Evolutionary conservation across 2,797 vertebrate species (phyloP).

Genomic region (Gallirallus australis): DNA sequence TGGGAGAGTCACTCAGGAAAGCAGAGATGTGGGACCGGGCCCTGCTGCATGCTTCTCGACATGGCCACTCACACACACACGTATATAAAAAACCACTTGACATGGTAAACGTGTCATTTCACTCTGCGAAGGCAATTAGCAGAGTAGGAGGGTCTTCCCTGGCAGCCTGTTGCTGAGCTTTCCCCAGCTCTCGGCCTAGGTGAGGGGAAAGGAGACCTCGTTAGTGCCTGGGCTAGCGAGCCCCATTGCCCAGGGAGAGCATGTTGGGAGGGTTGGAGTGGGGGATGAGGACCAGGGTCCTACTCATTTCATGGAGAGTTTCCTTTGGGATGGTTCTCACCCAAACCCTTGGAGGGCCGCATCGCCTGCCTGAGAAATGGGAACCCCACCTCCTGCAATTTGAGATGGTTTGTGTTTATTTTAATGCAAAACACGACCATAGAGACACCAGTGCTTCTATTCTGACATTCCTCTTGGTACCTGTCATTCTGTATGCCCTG

Average conservation of each 20-base stretch:
- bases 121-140: not conserved
- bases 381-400: not conserved
- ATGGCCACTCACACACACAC: not conserved
- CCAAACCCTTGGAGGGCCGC: not conserved
- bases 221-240: rapidly evolving
- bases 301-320: rapidly evolving
- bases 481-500: not conserved
- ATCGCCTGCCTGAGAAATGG: not conserved
- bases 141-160: not conserved
- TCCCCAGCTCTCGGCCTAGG: not conserved
- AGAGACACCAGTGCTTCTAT: not conserved
- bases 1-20: not conserved
- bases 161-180: not conserved
- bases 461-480: not conserved
- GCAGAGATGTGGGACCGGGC: not conserved
- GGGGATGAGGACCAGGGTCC: not conserved
- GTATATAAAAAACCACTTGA: not conserved
- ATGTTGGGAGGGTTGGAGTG: rapidly evolving
- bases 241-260: not conserved
- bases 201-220: not conserved
- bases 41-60: not conserved
- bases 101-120: not conserved
- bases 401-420: not conserved
- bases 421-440: not conserved
- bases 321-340: not conserved